Base-by-base conservation (phyloP, 2,113 vertebrate genomes). In the Notarius lentiginosus region DNA sequence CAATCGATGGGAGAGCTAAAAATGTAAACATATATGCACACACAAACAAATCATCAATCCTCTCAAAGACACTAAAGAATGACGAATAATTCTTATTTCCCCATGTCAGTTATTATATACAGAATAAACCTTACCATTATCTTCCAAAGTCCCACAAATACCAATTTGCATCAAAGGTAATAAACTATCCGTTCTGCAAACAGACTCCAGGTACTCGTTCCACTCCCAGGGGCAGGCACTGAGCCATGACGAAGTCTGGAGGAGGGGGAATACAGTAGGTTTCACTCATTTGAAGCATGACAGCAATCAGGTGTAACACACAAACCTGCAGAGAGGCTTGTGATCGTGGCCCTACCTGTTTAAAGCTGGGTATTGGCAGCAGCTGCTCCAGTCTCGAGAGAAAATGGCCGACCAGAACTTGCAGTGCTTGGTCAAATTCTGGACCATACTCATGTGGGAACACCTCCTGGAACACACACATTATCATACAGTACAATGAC, bases 371-470 rank as follows among this genome's bases (percentile, higher is more conserved):
- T 65, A 95, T 91, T 61, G 95, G 95, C 72, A 96, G 91, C 53
- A 95, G 91, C 89, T 96, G 94, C 84, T 97, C 97, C 49, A 97
- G 90, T 75, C 95, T 94, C 84, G 92, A 93, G 84, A 97, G 91
- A 68, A 96, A 97, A 86, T 97, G 95, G 83, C 94, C 95, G 73
- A 97, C 94, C 9, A 97, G 91, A 41, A 94, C 95, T 88, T 97
- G 95, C 60, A 97, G 92, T 4, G 95, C 96, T 0, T 87, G 91
- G 87, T 96, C 89, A 73, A 97, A 97, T 70, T 93, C 90, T 17
- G 96, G 96, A 18, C 97, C 97, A 14, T 97, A 97, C 73, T 97
- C 96, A 5, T 94, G 92, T 60, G 95, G 93, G 88, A 95, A 95
- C 47, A 94, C 92, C 63, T 95, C 95, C 96, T 97, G 88, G 7